A percentile compares a stretch with the other conserved stretches of the same genome.
These are phyloP conservation scores for Manis javanica DNA, from an alignment of 2,797 vertebrate species.

Conservation along the genomic window DNA sequence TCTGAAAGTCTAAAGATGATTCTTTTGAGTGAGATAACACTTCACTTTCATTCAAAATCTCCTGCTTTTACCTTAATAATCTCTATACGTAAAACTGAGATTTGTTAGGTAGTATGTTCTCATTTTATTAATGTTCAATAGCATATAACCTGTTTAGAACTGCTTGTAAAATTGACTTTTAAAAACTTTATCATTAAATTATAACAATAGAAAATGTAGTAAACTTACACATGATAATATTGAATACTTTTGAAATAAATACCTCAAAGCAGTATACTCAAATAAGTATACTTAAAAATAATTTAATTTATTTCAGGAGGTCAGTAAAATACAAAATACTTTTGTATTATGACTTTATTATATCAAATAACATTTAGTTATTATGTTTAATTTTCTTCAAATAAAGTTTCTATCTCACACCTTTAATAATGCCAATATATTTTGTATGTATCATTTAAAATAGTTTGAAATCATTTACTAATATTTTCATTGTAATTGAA, in stretches of 20 bases:
- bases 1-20: neutral
- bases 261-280: neutral
- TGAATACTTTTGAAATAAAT: neutral
- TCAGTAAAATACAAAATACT: neutral
- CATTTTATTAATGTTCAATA: neutral
- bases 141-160: constrained; percentile 25
- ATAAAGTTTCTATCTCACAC: neutral
- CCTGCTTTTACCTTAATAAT: constrained; percentile 27
- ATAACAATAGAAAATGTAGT: neutral
- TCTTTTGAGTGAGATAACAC: neutral
- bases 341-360: neutral
- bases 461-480: constrained; percentile 24
- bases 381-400: constrained; percentile 57
- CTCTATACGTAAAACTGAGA: neutral
- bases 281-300: neutral
- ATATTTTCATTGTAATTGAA: constrained; percentile 39
- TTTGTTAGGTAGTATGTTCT: constrained; percentile 3
- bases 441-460: constrained; percentile 5
- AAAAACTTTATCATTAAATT: neutral
- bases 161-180: neutral
- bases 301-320: neutral
- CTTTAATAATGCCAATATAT: neutral
- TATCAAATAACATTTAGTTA: constrained; percentile 10
- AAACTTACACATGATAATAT: neutral
- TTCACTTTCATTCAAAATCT: constrained; percentile 14